phyloP scores from a whole-genome alignment of 2,888 invertebrate genomes.

The Epsilonema sp. region DNA sequence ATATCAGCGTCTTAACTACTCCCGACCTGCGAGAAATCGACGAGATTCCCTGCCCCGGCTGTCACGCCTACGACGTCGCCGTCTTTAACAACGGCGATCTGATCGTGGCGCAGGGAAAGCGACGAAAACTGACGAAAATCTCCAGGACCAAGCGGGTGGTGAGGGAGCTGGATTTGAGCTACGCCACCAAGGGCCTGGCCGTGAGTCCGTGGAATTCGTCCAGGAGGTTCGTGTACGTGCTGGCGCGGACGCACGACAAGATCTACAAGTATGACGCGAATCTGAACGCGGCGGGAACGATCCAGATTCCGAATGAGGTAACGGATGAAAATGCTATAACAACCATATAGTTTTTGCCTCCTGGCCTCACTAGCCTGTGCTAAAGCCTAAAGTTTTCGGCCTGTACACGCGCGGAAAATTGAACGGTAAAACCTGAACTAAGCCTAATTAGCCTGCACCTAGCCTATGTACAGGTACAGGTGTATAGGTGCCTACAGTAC shows the following conservation, averaged over 20 bases:
- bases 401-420: too few species aligned
- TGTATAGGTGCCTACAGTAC: too few species aligned
- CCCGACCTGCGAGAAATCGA: slow-evolving; percentile 2
- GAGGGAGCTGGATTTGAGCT: slow-evolving; percentile 1
- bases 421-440: too few species aligned
- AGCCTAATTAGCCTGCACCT: too few species aligned
- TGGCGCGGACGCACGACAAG: slow-evolving; percentile 7
- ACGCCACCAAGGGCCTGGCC: slow-evolving; percentile 7
- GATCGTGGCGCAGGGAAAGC: slow-evolving; percentile 7
- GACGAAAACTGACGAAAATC: slow-evolving; percentile 5
- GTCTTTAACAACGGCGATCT: slow-evolving; percentile 7
- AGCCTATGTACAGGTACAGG: too few species aligned
- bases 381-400: too few species aligned
- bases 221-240: slow-evolving; percentile 1
- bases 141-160: not conserved
- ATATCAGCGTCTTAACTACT: slow-evolving; percentile 8
- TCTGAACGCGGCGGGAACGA: slow-evolving; percentile 3
- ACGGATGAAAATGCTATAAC: too few species aligned
- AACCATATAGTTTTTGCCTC: too few species aligned
- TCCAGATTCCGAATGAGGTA: slow-evolving; percentile 1
- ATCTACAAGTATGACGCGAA: slow-evolving; percentile 6
- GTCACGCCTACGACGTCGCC: slow-evolving; percentile 9
- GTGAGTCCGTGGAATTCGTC: not conserved
- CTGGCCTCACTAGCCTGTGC: too few species aligned
- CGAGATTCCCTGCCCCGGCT: slow-evolving; percentile 6